These are phyloP conservation scores for Zoanthus solanderi DNA, from an alignment of 92 coral and sea anemone genomes.

Conservation along the genomic window DNA sequence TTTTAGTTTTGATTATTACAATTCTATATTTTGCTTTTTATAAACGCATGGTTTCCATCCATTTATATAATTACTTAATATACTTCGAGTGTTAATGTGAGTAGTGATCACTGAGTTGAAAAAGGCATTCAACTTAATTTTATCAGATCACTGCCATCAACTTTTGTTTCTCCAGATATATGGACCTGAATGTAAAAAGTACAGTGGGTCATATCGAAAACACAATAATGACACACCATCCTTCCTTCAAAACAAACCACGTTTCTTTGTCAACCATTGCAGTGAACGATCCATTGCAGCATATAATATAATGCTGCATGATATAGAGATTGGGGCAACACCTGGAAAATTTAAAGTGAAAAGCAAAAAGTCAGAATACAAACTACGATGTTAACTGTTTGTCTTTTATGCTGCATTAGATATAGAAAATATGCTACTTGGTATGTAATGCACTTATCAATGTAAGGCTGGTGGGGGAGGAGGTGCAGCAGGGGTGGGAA, in stretches of 20 bases:
- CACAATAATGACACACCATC: constrained; percentile 59
- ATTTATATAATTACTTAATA: background rate
- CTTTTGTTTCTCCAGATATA: constrained; percentile 36
- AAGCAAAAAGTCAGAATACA: background rate
- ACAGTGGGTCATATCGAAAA: constrained; percentile 42
- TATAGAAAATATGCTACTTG: constrained; percentile 1
- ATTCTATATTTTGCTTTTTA: too few relatives aligned
- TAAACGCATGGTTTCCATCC: too few relatives aligned
- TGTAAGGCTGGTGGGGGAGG: too few relatives aligned
- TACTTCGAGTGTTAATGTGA: background rate
- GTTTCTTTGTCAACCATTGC: constrained; percentile 57
- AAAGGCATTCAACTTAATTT: constrained; percentile 10
- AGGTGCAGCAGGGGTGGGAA: too few relatives aligned
- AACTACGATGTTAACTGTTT: background rate
- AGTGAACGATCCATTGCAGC: constrained; percentile 38
- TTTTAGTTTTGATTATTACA: too few relatives aligned
- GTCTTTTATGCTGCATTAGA: background rate
- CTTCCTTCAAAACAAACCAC: constrained; percentile 59
- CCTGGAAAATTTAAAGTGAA: constrained; percentile 14
- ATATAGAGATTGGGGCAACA: constrained; percentile 23
- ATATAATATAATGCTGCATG: background rate
- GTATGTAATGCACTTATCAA: background rate
- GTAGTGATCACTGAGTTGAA: constrained; percentile 2
- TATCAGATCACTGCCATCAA: constrained; percentile 7
- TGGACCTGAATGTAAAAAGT: constrained; percentile 59